Evolutionary conservation across 2,797 vertebrate genomes (phyloP).

Genomic region (Antrozous pallidus): DNA sequence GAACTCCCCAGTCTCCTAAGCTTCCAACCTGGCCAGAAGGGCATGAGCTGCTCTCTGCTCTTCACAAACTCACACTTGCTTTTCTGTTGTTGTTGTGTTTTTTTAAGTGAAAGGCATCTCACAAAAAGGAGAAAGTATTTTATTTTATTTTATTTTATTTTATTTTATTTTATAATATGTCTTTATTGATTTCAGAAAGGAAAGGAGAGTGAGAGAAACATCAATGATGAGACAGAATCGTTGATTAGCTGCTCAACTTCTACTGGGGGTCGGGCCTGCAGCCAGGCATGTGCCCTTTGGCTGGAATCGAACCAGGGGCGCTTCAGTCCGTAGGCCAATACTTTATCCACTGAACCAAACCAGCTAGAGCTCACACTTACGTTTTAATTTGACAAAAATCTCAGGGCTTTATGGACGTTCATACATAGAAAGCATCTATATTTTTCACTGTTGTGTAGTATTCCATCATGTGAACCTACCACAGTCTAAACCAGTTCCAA

Average conservation of each 20-base stretch:
- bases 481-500: background rate
- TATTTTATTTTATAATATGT: too few species aligned
- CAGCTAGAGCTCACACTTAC: background rate
- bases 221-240: background rate
- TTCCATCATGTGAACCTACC: background rate
- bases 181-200: background rate
- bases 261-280: background rate
- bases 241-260: background rate
- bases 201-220: background rate
- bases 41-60: background rate
- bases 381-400: slow-evolving; percentile 55
- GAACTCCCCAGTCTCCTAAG: background rate
- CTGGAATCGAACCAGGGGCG: too few species aligned
- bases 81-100: background rate
- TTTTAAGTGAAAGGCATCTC: too few species aligned
- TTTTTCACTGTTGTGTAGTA: background rate
- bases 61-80: slow-evolving; percentile 9
- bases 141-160: too few species aligned
- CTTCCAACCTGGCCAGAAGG: background rate
- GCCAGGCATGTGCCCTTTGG: background rate
- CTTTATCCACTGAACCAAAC: too few species aligned
- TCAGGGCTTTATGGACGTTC: slow-evolving; percentile 35
- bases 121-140: too few species aligned
- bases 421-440: background rate
- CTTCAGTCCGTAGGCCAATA: too few species aligned